A percentile compares a stretch with the other conserved stretches of the same genome.
Evolutionary conservation across 2,797 vertebrate species (phyloP).

Genomic region (Pelodytes ibericus): DNA sequence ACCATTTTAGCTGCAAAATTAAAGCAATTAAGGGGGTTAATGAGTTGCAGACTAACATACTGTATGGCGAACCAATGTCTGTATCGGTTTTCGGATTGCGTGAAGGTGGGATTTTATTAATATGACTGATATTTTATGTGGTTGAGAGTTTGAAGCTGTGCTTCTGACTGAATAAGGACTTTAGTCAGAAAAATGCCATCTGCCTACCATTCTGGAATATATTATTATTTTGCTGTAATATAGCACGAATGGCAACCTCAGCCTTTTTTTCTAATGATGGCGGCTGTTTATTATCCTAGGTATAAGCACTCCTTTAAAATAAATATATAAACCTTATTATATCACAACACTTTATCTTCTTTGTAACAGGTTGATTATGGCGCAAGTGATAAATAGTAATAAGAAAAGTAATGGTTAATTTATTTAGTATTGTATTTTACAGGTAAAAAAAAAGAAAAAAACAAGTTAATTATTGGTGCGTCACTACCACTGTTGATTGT

Average conservation of each 20-base stretch:
- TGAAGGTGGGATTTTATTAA: not conserved
- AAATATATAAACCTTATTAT: too few relatives aligned
- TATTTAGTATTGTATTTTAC: too few relatives aligned
- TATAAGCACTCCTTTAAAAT: too few relatives aligned
- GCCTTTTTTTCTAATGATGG: too few relatives aligned
- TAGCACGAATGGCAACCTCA: not conserved
- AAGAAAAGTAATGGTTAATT: too few relatives aligned
- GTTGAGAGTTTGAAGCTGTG: not conserved
- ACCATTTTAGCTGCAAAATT: not conserved
- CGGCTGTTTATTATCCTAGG: too few relatives aligned
- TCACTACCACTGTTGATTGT: too few relatives aligned
- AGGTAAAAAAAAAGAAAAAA: too few relatives aligned
- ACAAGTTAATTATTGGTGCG: too few relatives aligned
- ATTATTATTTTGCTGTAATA: not conserved
- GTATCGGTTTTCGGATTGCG: not conserved
- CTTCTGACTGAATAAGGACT: not conserved
- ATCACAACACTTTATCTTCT: too few relatives aligned
- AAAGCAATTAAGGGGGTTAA: not conserved
- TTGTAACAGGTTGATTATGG: too few relatives aligned
- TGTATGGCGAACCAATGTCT: not conserved
- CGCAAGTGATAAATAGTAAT: too few relatives aligned
- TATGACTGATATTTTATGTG: not conserved
- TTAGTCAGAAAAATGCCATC: not conserved
- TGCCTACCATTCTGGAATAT: not conserved
- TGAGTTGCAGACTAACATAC: not conserved